Percentiles rank a stretch among this genome's conserved stretches.
phyloP scores from a whole-genome alignment of 1,140 invertebrate genomes.

The Listronotus bonariensis region DNA sequence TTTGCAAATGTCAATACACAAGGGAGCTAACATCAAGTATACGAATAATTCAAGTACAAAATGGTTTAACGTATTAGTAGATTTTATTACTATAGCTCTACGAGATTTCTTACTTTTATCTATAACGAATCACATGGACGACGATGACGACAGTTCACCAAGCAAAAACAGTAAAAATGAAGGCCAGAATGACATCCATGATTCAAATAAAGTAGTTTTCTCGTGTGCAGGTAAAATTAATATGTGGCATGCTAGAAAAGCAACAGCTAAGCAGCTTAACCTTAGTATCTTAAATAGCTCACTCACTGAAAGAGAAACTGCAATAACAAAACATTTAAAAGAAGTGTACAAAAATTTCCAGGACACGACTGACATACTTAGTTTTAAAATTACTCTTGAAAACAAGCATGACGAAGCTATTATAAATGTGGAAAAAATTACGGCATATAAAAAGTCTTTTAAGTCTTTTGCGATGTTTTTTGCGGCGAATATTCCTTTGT shows the following conservation, averaged over 20 bases:
- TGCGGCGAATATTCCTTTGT: constrained; percentile 27
- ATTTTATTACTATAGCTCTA: constrained; percentile 27
- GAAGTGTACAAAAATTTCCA: constrained; percentile 23
- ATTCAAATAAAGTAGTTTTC: constrained; percentile 29
- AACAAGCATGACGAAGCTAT: constrained; percentile 24
- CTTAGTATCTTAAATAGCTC: constrained; percentile 7
- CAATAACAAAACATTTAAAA: constrained; percentile 31
- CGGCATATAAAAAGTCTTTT: constrained; percentile 38
- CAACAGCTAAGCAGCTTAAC: constrained; percentile 29
- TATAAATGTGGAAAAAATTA: constrained; percentile 33
- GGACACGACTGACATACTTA: constrained; percentile 19
- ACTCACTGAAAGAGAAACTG: constrained; percentile 29
- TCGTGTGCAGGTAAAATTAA: constrained; percentile 36
- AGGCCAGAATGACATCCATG: constrained; percentile 28
- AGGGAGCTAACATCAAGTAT: constrained; percentile 12
- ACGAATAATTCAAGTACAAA: constrained; percentile 1
- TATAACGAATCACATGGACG: constrained; percentile 6
- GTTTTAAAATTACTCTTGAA: constrained; percentile 31
- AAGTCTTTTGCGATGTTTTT: constrained; percentile 37
- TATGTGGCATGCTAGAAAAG: constrained; percentile 40
- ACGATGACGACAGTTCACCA: neutral
- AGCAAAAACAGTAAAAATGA: constrained; percentile 23
- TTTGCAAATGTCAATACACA: constrained; percentile 19
- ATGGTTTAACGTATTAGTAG: constrained; percentile 27
- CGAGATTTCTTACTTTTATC: constrained; percentile 25